Percentiles rank a stretch among this genome's conserved stretches.
These are phyloP conservation scores for Drosophila erecta DNA, from an alignment of 1,140 invertebrate species.

Conservation along the genomic window DNA sequence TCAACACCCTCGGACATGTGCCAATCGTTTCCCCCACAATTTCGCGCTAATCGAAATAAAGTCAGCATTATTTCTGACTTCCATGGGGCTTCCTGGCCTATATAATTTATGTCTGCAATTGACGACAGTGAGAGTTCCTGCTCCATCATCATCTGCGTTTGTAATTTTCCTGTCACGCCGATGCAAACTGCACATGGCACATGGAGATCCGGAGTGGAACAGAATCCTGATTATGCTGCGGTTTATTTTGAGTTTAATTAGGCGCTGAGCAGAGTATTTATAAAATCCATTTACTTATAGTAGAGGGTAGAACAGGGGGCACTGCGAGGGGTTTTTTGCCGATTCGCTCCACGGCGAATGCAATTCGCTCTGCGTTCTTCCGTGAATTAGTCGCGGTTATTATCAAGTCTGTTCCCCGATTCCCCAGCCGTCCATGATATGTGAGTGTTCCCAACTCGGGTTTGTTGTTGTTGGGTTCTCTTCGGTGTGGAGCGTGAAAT, in stretches of 20 bases:
- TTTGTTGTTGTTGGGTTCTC: constrained; percentile 25
- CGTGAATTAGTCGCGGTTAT: constrained; percentile 80
- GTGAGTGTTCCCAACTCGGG: constrained; percentile 28
- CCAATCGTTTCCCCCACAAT: constrained; percentile 40
- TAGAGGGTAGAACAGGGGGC: not conserved
- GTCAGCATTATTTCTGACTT: not conserved
- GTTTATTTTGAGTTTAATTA: constrained; percentile 78
- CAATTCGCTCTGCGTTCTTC: constrained; percentile 67
- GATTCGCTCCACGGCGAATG: constrained; percentile 67
- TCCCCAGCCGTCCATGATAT: constrained; percentile 14
- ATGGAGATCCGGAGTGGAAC: constrained; percentile 34
- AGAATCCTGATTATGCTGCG: constrained; percentile 65
- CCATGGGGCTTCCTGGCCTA: not conserved
- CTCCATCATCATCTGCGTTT: constrained; percentile 11
- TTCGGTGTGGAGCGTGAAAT: constrained; percentile 58
- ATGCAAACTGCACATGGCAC: constrained; percentile 70
- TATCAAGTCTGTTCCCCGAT: constrained; percentile 62
- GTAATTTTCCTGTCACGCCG: constrained; percentile 74
- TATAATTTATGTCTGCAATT: constrained; percentile 74
- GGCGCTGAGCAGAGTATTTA: constrained; percentile 52
- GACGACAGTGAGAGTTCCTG: constrained; percentile 37
- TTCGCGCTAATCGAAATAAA: constrained; percentile 64
- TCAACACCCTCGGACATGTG: constrained; percentile 26
- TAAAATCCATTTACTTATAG: constrained; percentile 49
- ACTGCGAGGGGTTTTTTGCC: not conserved